Base-by-base conservation (phyloP, 2,888 invertebrate species). In the Sinopyrophorus schimmeli region DNA sequence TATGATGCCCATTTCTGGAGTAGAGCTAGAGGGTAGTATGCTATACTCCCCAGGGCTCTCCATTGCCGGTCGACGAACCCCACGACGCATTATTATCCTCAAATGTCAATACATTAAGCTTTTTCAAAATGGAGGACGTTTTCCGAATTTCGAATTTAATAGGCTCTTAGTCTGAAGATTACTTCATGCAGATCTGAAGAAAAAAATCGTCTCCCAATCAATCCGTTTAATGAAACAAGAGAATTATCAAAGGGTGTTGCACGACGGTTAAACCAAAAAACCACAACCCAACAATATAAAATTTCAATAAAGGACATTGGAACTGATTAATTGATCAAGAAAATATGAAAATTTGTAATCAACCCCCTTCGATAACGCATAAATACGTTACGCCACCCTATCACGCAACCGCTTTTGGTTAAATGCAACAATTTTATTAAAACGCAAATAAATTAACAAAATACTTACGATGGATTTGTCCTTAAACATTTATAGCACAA, bases 71-170 rank as follows among this genome's bases (percentile, higher is more conserved):
- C 65, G 63, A 40, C 65, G 60, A 52, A 63, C 59, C 56, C 76
- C 73, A 56, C 81, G 79, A 76, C 79, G 80, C 81, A 81, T 81
- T 60, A 18, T 41, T 24, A 42, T 50, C 40, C 50, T 44, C 46
- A 31, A 47, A 46, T 46, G 53, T 53, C 48, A 53, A 48, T 48
- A 46, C 46, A 53, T 53, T 44, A 46, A 46, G 40, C 41, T 44
- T 53, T 48, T 47, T 39, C 53, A 53, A 53, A 48, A 53, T 53
- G 47, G 53, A 48, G 53, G 53, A 48, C 47, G 43, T 47, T 47
- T 34, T 43, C 23, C 21, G 12, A 11, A 17, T 11, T 23, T 32
- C 6, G 10, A 35, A 28, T n/a, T n/a, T n/a, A n/a, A n/a, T n/a
- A n/a, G n/a, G n/a, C n/a, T n/a, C n/a, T n/a, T n/a, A n/a, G n/a